Percentiles rank a stretch among this genome's conserved stretches.
phyloP scores from a whole-genome alignment of 2,797 vertebrate species.

The Eulemur rubriventer region DNA sequence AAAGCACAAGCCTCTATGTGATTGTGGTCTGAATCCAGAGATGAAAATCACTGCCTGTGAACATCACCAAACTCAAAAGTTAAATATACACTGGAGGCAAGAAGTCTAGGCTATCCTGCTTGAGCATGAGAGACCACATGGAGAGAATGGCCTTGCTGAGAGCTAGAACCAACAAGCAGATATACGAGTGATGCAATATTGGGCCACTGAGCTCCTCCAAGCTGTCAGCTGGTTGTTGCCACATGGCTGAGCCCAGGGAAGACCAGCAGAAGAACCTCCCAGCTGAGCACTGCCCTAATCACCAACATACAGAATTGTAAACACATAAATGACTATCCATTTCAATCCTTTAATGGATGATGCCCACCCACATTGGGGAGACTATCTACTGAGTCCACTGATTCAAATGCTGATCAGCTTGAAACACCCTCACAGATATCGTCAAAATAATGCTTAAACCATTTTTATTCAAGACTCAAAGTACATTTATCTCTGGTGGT shows the following conservation, averaged over 20 bases:
- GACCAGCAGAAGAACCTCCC: not conserved
- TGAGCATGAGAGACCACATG: not conserved
- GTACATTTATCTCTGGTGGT: not conserved
- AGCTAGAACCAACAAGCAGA: not conserved
- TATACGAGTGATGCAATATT: not conserved
- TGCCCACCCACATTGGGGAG: not conserved
- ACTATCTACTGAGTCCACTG: no score
- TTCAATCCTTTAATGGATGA: not conserved
- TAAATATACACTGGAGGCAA: not conserved
- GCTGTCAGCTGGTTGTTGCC: not conserved
- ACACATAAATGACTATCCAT: no score
- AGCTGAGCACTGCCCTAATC: not conserved
- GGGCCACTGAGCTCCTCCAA: not conserved
- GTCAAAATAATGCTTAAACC: not conserved
- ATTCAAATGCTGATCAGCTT: not conserved
- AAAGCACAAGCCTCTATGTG: not conserved
- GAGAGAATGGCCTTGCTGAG: not conserved
- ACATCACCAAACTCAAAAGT: not conserved
- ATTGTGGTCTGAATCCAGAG: not conserved
- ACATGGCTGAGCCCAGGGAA: not conserved
- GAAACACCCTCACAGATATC: not conserved
- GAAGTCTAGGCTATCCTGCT: not conserved
- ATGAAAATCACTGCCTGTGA: not conserved
- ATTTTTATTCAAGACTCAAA: not conserved
- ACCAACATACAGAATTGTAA: not conserved